Evolutionary conservation across 2,888 invertebrate species (phyloP).

Genomic region (Teinopalpus imperialis): DNA sequence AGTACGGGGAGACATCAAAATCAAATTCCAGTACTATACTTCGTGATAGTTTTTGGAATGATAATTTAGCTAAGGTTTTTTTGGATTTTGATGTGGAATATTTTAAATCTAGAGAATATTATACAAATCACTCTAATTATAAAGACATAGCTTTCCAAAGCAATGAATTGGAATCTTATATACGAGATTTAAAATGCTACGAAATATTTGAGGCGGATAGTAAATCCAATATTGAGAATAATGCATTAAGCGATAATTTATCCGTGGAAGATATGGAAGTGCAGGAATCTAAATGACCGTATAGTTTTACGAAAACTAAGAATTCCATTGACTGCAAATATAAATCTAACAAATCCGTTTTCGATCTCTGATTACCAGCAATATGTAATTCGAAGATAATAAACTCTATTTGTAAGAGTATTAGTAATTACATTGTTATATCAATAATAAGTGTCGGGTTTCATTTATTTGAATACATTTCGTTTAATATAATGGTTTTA

Average conservation of each 20-base stretch:
- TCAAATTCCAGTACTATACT: not conserved
- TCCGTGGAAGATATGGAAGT: not conserved
- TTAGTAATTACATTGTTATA: no score
- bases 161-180: not conserved
- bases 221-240: not conserved
- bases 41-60: not conserved
- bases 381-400: no score
- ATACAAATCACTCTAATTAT: not conserved
- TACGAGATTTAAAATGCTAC: not conserved
- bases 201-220: not conserved
- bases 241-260: not conserved
- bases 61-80: not conserved
- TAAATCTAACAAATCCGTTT: no score
- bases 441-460: no score
- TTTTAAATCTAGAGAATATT: conserved; percentile 8
- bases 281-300: not conserved
- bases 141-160: not conserved
- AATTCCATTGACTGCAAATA: not conserved
- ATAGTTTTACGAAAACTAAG: no score
- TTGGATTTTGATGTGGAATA: not conserved
- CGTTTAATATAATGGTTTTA: no score
- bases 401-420: no score
- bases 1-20: not conserved
- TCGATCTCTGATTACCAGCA: no score
- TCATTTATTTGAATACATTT: no score